These are phyloP conservation scores for Ichneumon xanthorius DNA, from an alignment of 2,888 invertebrate genomes.

Conservation along the genomic window DNA sequence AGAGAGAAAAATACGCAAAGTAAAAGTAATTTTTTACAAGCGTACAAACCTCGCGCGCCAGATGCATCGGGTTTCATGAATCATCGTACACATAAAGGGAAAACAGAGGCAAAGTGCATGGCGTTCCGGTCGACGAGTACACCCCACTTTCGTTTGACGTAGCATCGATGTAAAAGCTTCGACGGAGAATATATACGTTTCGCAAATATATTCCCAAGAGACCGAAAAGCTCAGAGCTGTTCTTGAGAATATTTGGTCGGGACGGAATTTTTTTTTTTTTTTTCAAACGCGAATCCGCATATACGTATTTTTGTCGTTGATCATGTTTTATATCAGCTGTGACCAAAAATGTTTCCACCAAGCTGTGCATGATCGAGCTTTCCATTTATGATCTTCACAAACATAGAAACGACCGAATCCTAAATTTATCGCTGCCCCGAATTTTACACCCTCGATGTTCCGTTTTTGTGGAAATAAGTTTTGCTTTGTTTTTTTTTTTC, in stretches of 20 bases:
- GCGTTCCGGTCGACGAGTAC: not conserved
- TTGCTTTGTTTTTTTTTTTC: no score
- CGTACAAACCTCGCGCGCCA: constrained; percentile 30
- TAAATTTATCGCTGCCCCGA: no score
- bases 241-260: not conserved
- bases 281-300: no score
- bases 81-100: constrained; percentile 36
- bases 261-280: not conserved
- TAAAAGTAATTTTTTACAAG: constrained; percentile 47
- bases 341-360: not conserved
- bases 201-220: not conserved
- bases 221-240: not conserved
- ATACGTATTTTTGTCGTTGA: not conserved
- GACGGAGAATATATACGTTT: not conserved
- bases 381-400: not conserved
- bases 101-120: constrained; percentile 8
- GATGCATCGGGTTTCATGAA: constrained; percentile 49
- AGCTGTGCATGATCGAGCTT: not conserved
- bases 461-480: no score
- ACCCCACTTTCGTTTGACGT: constrained; percentile 3
- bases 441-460: no score
- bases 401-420: not conserved
- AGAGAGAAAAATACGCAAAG: constrained; percentile 13
- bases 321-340: not conserved
- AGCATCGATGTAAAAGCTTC: constrained; percentile 13